These are phyloP conservation scores for Anguilla megastoma DNA, from an alignment of 2,797 vertebrate species.

Conservation along the genomic window DNA sequence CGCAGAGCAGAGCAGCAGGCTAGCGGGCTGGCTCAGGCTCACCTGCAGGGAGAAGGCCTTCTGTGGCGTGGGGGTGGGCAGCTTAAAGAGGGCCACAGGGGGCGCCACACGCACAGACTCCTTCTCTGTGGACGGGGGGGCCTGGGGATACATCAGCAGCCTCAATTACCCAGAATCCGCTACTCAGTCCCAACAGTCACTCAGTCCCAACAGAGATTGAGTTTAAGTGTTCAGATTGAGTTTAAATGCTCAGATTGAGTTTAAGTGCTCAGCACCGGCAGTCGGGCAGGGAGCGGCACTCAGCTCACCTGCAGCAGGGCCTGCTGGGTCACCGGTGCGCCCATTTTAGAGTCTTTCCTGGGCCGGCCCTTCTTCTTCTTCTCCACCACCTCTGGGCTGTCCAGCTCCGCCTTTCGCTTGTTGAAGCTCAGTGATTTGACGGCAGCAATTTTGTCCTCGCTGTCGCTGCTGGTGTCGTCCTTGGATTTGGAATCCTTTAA, in stretches of 20 bases:
- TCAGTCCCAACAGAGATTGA: neutral
- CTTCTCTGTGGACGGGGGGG: constrained; percentile 68
- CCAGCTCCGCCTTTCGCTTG: constrained; percentile 87
- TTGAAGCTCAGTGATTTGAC: constrained; percentile 77
- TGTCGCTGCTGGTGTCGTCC: constrained; percentile 96
- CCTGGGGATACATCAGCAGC: constrained; percentile 43
- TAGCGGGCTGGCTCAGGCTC: neutral
- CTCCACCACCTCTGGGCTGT: constrained; percentile 86
- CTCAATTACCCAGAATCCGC: neutral
- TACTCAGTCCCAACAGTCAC: neutral
- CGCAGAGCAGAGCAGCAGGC: no score
- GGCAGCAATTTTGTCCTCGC: constrained; percentile 86
- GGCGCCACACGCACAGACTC: constrained; percentile 74
- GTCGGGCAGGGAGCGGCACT: neutral
- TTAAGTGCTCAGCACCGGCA: neutral
- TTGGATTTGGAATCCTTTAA: constrained; percentile 80
- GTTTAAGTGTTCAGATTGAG: no score
- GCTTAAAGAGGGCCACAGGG: constrained; percentile 76
- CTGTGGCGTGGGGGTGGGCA: constrained; percentile 84
- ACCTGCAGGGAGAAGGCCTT: constrained; percentile 93
- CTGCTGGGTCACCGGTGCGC: constrained; percentile 73
- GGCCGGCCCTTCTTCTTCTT: constrained; percentile 96
- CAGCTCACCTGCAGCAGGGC: constrained; percentile 74
- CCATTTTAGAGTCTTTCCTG: constrained; percentile 86
- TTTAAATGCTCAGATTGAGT: neutral